Evolutionary conservation across 2,113 vertebrate genomes (phyloP).

Genomic region (Saiga tatarica): DNA sequence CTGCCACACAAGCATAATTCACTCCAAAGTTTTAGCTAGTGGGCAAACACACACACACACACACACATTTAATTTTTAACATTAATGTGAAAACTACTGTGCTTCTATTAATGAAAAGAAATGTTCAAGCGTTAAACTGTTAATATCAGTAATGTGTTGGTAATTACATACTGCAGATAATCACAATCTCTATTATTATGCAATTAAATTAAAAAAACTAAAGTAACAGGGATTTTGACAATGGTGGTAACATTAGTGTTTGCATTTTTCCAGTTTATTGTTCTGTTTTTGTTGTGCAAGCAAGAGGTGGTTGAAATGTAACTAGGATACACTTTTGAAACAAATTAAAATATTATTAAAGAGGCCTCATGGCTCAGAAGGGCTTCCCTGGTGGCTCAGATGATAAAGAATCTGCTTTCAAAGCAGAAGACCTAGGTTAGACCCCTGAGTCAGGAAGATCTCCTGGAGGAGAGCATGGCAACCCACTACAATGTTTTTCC

Average conservation of each 20-base stretch:
- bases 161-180: conserved; percentile 15
- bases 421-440: neutral
- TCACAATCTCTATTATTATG: neutral
- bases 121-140: neutral
- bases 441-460: neutral
- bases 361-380: neutral
- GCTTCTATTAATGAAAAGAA: neutral
- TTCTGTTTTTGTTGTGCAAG: neutral
- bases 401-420: neutral
- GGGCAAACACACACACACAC: neutral
- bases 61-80: neutral
- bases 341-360: neutral
- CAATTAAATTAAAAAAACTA: neutral
- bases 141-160: conserved; percentile 3
- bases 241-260: neutral
- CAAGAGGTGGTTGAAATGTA: neutral
- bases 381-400: neutral
- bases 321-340: neutral
- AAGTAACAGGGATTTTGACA: neutral
- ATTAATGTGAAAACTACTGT: neutral
- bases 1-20: too few relatives aligned
- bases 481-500: neutral
- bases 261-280: neutral
- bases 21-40: neutral
- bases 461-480: neutral